Evolutionary conservation across 2,888 invertebrate genomes (phyloP).

Genomic region (Drosophila recens): DNA sequence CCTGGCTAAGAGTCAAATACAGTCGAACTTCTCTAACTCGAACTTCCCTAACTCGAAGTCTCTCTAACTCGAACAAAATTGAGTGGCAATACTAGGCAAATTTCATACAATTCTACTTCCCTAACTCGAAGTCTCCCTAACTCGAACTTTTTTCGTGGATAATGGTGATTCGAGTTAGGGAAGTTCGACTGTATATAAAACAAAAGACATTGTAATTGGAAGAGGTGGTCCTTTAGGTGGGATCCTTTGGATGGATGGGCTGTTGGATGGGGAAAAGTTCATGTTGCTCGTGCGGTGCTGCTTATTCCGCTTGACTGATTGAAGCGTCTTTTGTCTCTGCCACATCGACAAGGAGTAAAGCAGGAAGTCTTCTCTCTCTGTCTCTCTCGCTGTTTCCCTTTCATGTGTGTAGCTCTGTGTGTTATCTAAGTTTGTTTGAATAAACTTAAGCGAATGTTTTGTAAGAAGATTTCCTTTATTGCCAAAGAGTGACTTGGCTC

Average conservation of each 20-base stretch:
- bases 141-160: too few species aligned
- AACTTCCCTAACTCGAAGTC: too few species aligned
- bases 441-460: conserved; percentile 83
- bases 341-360: conserved; percentile 27
- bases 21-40: too few species aligned
- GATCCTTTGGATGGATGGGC: background rate
- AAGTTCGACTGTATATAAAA: too few species aligned
- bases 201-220: conserved; percentile 80
- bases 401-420: conserved; percentile 39
- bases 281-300: conserved; percentile 73
- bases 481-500: conserved; percentile 68
- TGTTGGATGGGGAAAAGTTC: conserved; percentile 46
- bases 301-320: conserved; percentile 81
- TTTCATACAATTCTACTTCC: too few species aligned
- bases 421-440: conserved; percentile 82
- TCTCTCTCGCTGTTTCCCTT: background rate
- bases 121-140: too few species aligned
- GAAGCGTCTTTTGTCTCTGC: conserved; percentile 78
- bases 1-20: conserved; percentile 49
- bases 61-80: too few species aligned
- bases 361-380: conserved; percentile 9
- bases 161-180: too few species aligned
- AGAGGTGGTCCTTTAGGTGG: conserved; percentile 25
- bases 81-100: too few species aligned
- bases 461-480: conserved; percentile 80